phyloP scores from a whole-genome alignment of 2,888 invertebrate species.

The Adelognathus sp. region DNA sequence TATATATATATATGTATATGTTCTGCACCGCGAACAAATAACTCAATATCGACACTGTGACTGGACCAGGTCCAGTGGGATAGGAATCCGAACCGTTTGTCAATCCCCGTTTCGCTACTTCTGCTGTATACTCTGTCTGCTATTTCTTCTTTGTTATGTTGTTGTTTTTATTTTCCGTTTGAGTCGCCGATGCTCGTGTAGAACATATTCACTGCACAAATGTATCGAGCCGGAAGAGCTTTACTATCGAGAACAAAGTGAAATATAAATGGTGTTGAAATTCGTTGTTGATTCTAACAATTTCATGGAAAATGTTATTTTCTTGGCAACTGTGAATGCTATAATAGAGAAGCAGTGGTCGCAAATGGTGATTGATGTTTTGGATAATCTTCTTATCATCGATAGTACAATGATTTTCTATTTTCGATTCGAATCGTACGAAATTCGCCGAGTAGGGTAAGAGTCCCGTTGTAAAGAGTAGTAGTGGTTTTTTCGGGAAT shows the following conservation, averaged over 20 bases:
- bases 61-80: slow-evolving; percentile 33
- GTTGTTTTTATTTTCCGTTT: background rate
- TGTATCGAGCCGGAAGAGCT: background rate
- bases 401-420: no score
- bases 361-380: no score
- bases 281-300: background rate
- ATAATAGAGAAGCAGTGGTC: no score
- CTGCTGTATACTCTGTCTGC: slow-evolving; percentile 1
- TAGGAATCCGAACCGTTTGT: slow-evolving; percentile 46
- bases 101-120: slow-evolving; percentile 47
- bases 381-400: no score
- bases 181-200: background rate
- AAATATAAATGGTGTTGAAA: background rate
- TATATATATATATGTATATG: no score
- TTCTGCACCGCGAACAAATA: slow-evolving; percentile 71
- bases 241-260: background rate
- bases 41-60: slow-evolving; percentile 75
- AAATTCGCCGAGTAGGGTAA: no score
- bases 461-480: no score
- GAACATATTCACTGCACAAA: background rate
- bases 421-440: no score
- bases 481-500: no score
- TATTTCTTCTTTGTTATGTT: slow-evolving; percentile 9
- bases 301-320: no score
- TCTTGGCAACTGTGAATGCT: no score